Evolutionary conservation across 2,113 vertebrate genomes (phyloP), one percentile per base, ranked within the genome.

Genomic region (Hoplias malabaricus): DNA sequence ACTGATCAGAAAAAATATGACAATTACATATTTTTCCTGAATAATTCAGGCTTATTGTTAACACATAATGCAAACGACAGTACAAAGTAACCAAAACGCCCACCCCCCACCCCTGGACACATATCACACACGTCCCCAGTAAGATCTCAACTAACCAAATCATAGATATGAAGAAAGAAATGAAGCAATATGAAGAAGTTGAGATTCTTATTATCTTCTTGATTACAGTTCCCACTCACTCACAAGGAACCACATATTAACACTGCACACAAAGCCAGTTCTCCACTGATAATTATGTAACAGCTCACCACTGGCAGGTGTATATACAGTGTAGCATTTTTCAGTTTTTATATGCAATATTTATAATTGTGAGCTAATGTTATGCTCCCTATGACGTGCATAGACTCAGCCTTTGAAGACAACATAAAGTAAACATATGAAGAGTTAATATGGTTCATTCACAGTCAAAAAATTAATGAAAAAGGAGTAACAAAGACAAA

Each of bases 261-360:
- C 33, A 34, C 36, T 38, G 23, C 33, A 34, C 53, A 66, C 27
- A 25, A 25, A 14, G 19, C 27, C 11, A 70, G 40, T 16, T 65
- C 38, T 46, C 19, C 34, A 40, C 65, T 48, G 56, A 63, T 48
- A 40, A 19, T 78, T 57, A 71, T 65, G 33, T 38, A 75, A 43
- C 13, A 1, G 2, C 12, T 69, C 29, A 61, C 6, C 53, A 67
- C 4, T 13, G 53, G 8, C 27, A 34, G 13, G 10, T 8, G 16
- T 46, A 13, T 11, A 6, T 19, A 25, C n/a, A n/a, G n/a, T n/a
- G n/a, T n/a, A n/a, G n/a, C n/a, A n/a, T n/a, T n/a, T n/a, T n/a
- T n/a, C n/a, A n/a, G n/a, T n/a, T n/a, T n/a, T n/a, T n/a, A n/a
- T n/a, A n/a, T n/a, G n/a, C n/a, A n/a, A n/a, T n/a, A n/a, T n/a